A percentile compares a stretch with the other conserved stretches of the same genome.
Conservation (phyloP, 2,113 vertebrate genomes). For the Delphinus delphis region DNA sequence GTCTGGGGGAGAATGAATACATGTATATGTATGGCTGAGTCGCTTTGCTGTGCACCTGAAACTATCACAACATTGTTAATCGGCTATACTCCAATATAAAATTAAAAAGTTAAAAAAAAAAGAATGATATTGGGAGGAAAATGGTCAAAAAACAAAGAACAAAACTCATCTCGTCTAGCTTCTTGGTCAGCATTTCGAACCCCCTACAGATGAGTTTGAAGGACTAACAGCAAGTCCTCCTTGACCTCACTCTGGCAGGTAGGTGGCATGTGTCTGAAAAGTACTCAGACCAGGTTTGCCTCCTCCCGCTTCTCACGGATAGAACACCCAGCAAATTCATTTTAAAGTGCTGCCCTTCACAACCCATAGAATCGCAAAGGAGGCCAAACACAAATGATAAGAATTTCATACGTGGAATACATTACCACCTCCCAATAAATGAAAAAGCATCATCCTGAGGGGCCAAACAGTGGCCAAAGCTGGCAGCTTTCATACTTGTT, state of each 20-base stretch:
- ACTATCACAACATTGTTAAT: too few relatives aligned
- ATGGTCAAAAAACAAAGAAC: too few relatives aligned
- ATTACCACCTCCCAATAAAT: slow-evolving; percentile 76
- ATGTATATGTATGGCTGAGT: too few relatives aligned
- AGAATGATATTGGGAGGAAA: too few relatives aligned
- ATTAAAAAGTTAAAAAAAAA: too few relatives aligned
- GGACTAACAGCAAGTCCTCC: slow-evolving; percentile 96
- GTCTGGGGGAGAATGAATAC: too few relatives aligned
- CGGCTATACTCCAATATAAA: too few relatives aligned
- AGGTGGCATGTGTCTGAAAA: slow-evolving; percentile 92
- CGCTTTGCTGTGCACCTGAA: too few relatives aligned
- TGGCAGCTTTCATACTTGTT: background rate
- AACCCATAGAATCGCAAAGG: slow-evolving; percentile 82
- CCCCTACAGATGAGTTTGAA: slow-evolving; percentile 93
- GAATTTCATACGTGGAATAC: slow-evolving; percentile 82
- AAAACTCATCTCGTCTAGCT: slow-evolving; percentile 84
- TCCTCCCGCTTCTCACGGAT: slow-evolving; percentile 87
- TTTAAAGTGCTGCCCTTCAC: slow-evolving; percentile 86
- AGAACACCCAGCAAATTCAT: slow-evolving; percentile 87
- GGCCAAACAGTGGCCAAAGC: background rate
- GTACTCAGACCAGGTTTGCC: slow-evolving; percentile 85
- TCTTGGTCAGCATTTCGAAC: slow-evolving; percentile 95
- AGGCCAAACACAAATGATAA: slow-evolving; percentile 83
- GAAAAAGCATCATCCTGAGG: slow-evolving; percentile 81
- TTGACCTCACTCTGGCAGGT: slow-evolving; percentile 92